These are phyloP conservation scores for Hippocampus comes DNA, from an alignment of 2,113 vertebrate genomes.

Conservation along the genomic window DNA sequence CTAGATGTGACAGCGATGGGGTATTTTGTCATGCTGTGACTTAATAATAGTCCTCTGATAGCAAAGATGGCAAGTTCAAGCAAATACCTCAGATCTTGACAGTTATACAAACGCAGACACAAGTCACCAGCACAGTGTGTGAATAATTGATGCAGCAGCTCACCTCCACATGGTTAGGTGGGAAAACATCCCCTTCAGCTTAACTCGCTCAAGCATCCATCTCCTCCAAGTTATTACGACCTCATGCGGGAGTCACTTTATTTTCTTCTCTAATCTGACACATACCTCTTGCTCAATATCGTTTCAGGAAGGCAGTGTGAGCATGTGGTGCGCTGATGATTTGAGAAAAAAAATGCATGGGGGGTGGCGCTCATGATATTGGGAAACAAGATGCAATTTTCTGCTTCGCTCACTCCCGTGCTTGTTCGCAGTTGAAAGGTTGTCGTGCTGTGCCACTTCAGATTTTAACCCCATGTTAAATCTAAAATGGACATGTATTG, in stretches of 20 bases:
- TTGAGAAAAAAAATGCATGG: background rate
- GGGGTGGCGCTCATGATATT: conserved; percentile 24
- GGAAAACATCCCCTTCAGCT: conserved; percentile 18
- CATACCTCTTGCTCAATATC: background rate
- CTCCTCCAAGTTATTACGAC: conserved; percentile 23
- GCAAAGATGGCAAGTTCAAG: background rate
- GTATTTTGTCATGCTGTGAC: background rate
- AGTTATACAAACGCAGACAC: background rate
- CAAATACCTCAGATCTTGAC: background rate
- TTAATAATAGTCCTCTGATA: background rate
- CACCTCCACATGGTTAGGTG: conserved; percentile 20
- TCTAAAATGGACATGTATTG: background rate
- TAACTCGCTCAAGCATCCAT: conserved; percentile 6
- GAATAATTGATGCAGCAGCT: conserved; percentile 37
- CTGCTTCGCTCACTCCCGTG: conserved; percentile 31
- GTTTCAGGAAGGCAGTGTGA: background rate
- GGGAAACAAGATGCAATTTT: conserved; percentile 35
- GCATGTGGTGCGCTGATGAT: conserved; percentile 1
- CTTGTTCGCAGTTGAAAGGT: background rate
- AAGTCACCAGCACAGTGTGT: conserved; percentile 14
- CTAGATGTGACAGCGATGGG: background rate
- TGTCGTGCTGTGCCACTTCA: conserved; percentile 12
- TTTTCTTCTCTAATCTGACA: conserved; percentile 4
- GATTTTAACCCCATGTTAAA: conserved; percentile 22
- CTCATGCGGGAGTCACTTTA: conserved; percentile 7